Evolutionary conservation across 2,888 invertebrate genomes (phyloP), one percentile per base, ranked within the genome.

Genomic region (Lysandra bellargus): DNA sequence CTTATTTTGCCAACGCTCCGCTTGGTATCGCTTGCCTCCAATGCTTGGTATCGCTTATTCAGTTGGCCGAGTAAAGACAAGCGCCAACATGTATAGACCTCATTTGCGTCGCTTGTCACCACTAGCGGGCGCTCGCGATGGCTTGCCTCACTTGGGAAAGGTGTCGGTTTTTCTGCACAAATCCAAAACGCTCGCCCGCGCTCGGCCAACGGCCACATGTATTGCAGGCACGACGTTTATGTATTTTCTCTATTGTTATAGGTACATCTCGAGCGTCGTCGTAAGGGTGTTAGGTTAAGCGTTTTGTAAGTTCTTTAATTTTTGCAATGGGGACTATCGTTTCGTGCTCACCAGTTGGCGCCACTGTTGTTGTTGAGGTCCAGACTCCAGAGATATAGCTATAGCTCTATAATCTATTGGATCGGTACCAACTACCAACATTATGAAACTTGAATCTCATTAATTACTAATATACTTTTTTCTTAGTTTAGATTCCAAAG

Each of bases 241-340:
- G 7, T 23, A 61, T 61, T n/a, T 79, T 75, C 60, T 61, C 79
- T 82, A 33, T 23, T 78, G 37, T 78, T 72, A 74, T 95, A 96
- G 92, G 96, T 96, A 9, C 98, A 98, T 90, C 90, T 98, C 87
- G 95, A 96, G 81, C 93, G 96, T 83, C 95, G 98, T 60, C 96
- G 95, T 80, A 96, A 95, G 83, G 96, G 95, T 7, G 84, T 90
- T 6, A 85, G 91, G 79, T 87, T 92, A 88, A 90, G 30, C 33
- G 57, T 76, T 30, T 76, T 76, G 33, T 76, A 76, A 76, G 30
- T 64, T 64, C 12, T 30, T 49, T 9, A 49, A 17, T 57, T 14
- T 53, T 14, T 14, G 14, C 57, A 4, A 57, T 57, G 57, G 17
- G 14, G 57, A 57, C 57, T 57, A 17, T 57, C 17, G 57, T 17